Evolutionary conservation across 2,888 invertebrate species (phyloP).

Genomic region (Cataglyphis altisquamis): DNA sequence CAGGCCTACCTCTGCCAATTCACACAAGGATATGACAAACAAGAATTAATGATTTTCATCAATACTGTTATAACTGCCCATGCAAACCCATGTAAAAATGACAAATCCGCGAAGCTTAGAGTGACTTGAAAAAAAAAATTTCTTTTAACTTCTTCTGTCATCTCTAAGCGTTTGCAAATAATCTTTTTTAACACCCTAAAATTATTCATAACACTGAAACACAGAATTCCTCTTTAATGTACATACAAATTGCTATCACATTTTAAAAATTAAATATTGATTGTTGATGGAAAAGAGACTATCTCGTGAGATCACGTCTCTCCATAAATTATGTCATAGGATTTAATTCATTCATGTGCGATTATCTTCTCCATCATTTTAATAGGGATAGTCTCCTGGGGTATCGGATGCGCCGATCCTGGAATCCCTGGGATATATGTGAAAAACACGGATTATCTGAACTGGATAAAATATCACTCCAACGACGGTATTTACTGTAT

Average conservation of each 20-base stretch:
- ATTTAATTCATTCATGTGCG: background rate
- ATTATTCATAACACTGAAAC: background rate
- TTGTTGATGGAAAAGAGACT: background rate
- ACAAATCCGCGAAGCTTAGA: too few species aligned
- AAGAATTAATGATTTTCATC: too few species aligned
- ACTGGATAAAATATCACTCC: slow-evolving; percentile 83
- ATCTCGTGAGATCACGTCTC: background rate
- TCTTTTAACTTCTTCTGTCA: too few species aligned
- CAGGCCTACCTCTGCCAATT: too few species aligned
- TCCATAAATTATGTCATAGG: background rate
- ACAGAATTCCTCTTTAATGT: background rate
- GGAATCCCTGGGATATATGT: slow-evolving; percentile 87
- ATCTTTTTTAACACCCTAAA: background rate
- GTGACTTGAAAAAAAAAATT: too few species aligned
- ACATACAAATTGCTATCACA: background rate
- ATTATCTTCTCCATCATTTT: slow-evolving; percentile 9
- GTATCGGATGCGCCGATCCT: slow-evolving; percentile 89
- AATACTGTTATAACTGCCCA: too few species aligned
- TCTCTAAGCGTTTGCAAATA: too few species aligned
- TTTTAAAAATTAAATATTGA: background rate
- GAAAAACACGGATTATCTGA: slow-evolving; percentile 78
- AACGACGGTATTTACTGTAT: slow-evolving; percentile 80
- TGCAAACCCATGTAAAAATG: too few species aligned
- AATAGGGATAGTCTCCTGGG: slow-evolving; percentile 90
- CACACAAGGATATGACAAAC: too few species aligned